A percentile compares a stretch with the other conserved stretches of the same genome.
Conservation (phyloP, 2,797 vertebrate species). For the Aphelocoma californica region DNA sequence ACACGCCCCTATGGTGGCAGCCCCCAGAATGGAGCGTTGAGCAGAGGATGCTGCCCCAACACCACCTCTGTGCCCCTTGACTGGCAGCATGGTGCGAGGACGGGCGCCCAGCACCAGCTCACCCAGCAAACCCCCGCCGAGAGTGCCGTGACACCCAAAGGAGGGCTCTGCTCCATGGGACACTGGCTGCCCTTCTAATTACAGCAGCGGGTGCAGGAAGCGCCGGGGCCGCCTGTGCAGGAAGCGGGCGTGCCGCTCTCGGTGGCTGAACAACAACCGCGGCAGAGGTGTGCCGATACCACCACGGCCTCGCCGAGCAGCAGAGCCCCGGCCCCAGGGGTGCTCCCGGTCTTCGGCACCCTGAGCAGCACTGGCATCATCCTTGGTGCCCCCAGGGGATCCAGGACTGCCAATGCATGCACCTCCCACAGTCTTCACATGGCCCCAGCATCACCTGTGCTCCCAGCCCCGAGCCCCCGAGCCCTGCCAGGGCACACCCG, state of each 20-base stretch:
- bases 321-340: neutral
- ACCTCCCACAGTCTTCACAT: rapidly evolving
- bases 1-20: neutral
- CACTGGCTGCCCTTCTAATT: neutral
- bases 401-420: rapidly evolving
- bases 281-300: neutral
- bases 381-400: neutral
- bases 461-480: rapidly evolving
- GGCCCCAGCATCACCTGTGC: rapidly evolving
- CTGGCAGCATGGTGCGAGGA: rapidly evolving
- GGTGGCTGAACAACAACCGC: neutral
- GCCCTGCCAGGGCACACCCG: neutral
- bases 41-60: neutral
- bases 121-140: rapidly evolving
- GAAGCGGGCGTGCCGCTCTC: conserved; percentile 34
- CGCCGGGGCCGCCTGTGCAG: neutral
- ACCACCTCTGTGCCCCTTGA: neutral
- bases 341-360: rapidly evolving
- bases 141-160: neutral
- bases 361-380: neutral
- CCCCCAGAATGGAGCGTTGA: rapidly evolving
- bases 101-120: rapidly evolving
- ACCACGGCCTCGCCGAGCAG: rapidly evolving
- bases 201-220: conserved; percentile 5
- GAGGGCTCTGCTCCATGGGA: neutral